A percentile compares a stretch with the other conserved stretches of the same genome.
Evolutionary conservation across 2,888 invertebrate species (phyloP).

Genomic region (Crocallis elinguaria): DNA sequence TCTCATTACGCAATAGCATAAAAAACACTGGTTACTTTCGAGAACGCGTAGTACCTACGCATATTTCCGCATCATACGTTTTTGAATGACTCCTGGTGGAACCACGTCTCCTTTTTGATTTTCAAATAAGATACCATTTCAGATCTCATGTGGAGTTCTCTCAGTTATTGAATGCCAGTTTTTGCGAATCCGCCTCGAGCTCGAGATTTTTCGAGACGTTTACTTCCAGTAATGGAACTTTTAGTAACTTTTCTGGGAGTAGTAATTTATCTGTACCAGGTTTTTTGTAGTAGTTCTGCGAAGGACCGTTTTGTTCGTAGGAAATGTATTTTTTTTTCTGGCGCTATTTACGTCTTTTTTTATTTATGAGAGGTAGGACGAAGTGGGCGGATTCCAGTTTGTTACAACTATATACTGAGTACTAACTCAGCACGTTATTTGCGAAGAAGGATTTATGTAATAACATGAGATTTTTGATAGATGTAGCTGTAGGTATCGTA

Average conservation of each 20-base stretch:
- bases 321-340: background rate
- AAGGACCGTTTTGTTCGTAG: background rate
- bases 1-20: no score
- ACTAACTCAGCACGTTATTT: no score
- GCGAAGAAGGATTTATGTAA: no score
- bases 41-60: constrained; percentile 41
- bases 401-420: no score
- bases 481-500: no score
- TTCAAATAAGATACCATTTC: constrained; percentile 71
- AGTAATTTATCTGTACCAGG: background rate
- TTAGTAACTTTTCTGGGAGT: constrained; percentile 1
- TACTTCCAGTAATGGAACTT: constrained; percentile 15
- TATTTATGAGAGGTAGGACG: no score
- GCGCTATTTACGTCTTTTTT: background rate
- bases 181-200: constrained; percentile 34
- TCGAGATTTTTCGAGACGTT: constrained; percentile 20
- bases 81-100: constrained; percentile 54
- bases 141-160: constrained; percentile 53
- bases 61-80: constrained; percentile 53
- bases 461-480: no score
- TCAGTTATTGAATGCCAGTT: constrained; percentile 52
- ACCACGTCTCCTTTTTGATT: constrained; percentile 62
- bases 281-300: background rate
- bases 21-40: constrained; percentile 20
- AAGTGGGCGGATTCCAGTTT: no score